Conservation (phyloP, 2,113 vertebrate genomes). For the Corythoichthys intestinalis region DNA sequence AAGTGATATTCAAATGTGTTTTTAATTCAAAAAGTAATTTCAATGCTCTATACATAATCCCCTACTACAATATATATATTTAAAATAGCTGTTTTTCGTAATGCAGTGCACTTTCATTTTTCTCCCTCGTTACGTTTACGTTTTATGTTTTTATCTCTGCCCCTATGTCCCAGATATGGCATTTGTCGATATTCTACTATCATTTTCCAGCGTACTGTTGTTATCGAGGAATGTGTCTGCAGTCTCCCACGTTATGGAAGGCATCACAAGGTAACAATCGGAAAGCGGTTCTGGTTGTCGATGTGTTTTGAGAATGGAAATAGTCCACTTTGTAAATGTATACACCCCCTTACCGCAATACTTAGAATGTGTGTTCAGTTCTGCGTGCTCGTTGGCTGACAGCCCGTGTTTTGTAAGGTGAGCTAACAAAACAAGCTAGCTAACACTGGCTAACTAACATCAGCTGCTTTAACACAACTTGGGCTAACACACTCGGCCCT, state of each 20-base stretch:
- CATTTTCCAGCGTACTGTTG: neutral
- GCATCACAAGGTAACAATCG: constrained; percentile 46
- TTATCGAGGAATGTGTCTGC: fast-evolving
- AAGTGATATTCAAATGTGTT: neutral
- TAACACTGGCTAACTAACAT: constrained; percentile 25
- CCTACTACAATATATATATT: neutral
- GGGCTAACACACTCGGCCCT: neutral
- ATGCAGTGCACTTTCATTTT: neutral
- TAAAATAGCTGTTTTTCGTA: neutral
- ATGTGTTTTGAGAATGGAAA: constrained; percentile 29
- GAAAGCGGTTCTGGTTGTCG: constrained; percentile 19
- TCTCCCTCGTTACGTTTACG: neutral
- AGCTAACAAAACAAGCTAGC: constrained; percentile 33
- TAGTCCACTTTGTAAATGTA: constrained; percentile 32
- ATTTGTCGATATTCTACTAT: neutral
- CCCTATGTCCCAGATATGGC: neutral
- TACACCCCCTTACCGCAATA: constrained; percentile 35
- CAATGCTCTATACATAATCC: neutral
- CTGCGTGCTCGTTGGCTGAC: constrained; percentile 23
- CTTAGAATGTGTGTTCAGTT: constrained; percentile 7
- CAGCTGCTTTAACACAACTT: constrained; percentile 10
- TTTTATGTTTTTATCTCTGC: neutral
- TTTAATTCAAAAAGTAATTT: neutral
- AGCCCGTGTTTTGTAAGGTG: constrained; percentile 43
- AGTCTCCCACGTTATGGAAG: constrained; percentile 26